Percentiles rank a stretch among this genome's conserved stretches.
Conservation (phyloP, 2,888 invertebrate genomes). For the Tribolium freemani region DNA sequence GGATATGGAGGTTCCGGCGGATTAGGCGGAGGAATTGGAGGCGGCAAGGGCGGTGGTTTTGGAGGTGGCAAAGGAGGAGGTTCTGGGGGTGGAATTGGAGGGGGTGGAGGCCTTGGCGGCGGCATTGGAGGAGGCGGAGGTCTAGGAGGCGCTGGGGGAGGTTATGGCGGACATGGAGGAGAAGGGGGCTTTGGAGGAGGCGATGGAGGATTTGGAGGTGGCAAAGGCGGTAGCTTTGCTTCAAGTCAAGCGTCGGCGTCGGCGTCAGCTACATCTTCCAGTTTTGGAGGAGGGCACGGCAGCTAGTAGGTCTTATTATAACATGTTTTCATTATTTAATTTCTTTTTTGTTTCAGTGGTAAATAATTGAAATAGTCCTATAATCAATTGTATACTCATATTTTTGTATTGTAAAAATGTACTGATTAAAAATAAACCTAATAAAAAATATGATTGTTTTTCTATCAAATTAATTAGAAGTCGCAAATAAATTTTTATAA, state of each 20-base stretch:
- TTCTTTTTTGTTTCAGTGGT: slow-evolving; percentile 16
- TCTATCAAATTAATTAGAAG: too few species aligned
- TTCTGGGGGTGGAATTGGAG: neutral
- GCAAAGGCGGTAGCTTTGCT: slow-evolving; percentile 26
- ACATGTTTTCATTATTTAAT: neutral
- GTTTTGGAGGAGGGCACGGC: slow-evolving; percentile 24
- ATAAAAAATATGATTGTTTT: neutral
- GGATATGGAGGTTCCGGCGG: slow-evolving; percentile 22
- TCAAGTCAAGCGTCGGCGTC: slow-evolving; percentile 37
- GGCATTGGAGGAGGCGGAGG: neutral
- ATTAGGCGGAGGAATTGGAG: slow-evolving; percentile 18
- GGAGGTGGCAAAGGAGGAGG: slow-evolving; percentile 5
- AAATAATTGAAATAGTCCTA: slow-evolving; percentile 3
- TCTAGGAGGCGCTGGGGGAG: slow-evolving; percentile 1
- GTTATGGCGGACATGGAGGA: slow-evolving; percentile 31
- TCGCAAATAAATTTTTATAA: too few species aligned
- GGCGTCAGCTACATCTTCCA: slow-evolving; percentile 34
- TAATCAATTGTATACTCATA: neutral
- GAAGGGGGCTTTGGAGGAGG: slow-evolving; percentile 10
- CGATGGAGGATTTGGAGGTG: slow-evolving; percentile 15
- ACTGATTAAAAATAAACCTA: slow-evolving; percentile 6
- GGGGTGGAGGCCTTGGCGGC: slow-evolving; percentile 1
- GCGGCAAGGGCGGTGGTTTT: slow-evolving; percentile 19
- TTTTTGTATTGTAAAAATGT: neutral
- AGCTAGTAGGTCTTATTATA: slow-evolving; percentile 8